phyloP scores from a whole-genome alignment of 1,140 invertebrate genomes.

The Chrysoperla carnea region DNA sequence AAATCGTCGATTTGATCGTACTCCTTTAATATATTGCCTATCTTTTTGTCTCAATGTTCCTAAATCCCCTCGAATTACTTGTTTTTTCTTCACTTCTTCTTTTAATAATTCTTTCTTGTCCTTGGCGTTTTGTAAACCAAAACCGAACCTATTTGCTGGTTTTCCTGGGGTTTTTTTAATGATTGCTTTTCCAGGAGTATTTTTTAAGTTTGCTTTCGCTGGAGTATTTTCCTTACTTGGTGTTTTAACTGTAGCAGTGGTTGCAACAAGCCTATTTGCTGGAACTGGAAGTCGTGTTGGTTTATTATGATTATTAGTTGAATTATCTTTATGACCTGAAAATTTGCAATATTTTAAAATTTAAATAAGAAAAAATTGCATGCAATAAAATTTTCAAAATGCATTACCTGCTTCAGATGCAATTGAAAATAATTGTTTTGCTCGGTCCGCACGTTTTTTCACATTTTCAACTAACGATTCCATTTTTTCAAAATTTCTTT shows the following conservation, averaged over 20 bases:
- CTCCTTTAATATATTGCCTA: not conserved
- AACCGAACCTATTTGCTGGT: not conserved
- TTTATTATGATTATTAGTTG: too few relatives aligned
- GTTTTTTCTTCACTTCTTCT: not conserved
- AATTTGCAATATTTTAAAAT: too few relatives aligned
- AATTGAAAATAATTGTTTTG: not conserved
- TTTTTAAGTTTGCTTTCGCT: not conserved
- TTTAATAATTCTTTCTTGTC: not conserved
- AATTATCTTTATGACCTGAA: too few relatives aligned
- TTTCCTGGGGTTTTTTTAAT: not conserved
- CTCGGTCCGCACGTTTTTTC: not conserved
- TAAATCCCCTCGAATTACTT: not conserved
- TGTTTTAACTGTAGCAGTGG: too few relatives aligned
- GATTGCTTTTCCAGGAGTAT: not conserved
- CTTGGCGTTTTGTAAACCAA: not conserved
- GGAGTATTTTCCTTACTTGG: too few relatives aligned
- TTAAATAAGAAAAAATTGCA: too few relatives aligned
- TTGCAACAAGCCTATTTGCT: too few relatives aligned
- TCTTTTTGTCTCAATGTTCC: not conserved
- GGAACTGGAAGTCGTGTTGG: too few relatives aligned
- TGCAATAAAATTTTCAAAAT: too few relatives aligned
- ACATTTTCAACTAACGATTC: not conserved
- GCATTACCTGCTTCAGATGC: too few relatives aligned
- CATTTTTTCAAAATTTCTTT: constrained; percentile 2
- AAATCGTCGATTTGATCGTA: constrained; percentile 1